Evolutionary conservation across 2,797 vertebrate species (phyloP).

Genomic region (Gobio occitaniae): DNA sequence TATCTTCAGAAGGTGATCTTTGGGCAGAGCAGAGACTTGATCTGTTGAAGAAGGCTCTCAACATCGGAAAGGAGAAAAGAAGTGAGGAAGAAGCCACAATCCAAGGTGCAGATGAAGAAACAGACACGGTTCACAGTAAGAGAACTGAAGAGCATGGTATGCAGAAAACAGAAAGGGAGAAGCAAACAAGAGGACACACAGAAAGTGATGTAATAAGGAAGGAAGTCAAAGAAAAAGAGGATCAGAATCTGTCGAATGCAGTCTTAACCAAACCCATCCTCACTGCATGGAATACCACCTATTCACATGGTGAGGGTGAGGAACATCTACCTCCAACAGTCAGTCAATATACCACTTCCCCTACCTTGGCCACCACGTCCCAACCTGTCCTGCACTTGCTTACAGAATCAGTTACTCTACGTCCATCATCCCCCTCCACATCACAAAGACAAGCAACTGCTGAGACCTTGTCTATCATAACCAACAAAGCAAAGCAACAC

Average conservation of each 20-base stretch:
- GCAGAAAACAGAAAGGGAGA: not conserved
- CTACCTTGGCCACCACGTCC: not conserved
- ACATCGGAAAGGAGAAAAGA: constrained; percentile 42
- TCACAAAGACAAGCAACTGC: not conserved
- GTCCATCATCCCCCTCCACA: constrained; percentile 4
- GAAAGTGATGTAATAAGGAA: constrained; percentile 5
- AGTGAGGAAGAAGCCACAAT: constrained; percentile 24
- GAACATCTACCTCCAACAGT: constrained; percentile 18
- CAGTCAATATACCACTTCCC: constrained; percentile 20
- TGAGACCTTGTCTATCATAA: not conserved
- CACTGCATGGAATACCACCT: not conserved
- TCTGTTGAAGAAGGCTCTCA: constrained; percentile 12
- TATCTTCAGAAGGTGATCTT: constrained; percentile 37
- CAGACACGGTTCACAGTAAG: constrained; percentile 49
- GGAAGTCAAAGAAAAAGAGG: not conserved
- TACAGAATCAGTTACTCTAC: constrained; percentile 7
- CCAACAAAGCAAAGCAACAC: not conserved
- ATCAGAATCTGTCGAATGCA: not conserved
- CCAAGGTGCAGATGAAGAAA: constrained; percentile 53
- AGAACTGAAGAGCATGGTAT: constrained; percentile 4
- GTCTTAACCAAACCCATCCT: not conserved
- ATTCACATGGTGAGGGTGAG: constrained; percentile 10
- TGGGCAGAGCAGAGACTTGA: constrained; percentile 43
- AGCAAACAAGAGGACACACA: not conserved
- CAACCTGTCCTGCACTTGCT: not conserved